Conservation (phyloP, 2,113 vertebrate genomes). For the Pygoscelis antarcticus region DNA sequence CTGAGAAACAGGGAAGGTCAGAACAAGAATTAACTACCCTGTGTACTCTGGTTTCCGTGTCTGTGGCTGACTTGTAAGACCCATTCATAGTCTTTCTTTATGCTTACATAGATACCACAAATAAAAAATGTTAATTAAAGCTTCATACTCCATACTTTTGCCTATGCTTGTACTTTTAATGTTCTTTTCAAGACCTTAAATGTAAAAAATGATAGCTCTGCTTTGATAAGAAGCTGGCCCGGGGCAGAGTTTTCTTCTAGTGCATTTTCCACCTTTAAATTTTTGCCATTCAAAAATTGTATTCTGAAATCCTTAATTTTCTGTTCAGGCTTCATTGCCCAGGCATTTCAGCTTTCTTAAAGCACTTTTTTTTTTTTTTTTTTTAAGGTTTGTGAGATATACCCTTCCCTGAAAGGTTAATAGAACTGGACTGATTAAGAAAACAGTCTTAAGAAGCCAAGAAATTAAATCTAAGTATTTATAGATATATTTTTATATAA, state of each 20-base stretch:
- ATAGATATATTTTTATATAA: too few species aligned
- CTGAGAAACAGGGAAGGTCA: neutral
- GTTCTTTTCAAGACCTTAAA: neutral
- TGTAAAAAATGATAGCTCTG: neutral
- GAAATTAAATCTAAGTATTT: neutral
- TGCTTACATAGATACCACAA: neutral
- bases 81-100: neutral
- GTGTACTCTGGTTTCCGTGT: neutral
- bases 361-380: neutral
- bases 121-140: neutral
- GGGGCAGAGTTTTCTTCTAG: neutral
- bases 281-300: neutral
- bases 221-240: neutral
- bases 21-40: neutral
- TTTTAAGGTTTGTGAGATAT: neutral
- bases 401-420: neutral
- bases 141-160: fast-evolving
- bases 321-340: neutral
- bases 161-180: neutral
- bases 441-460: neutral
- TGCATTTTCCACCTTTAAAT: neutral
- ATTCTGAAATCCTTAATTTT: neutral
- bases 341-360: neutral
- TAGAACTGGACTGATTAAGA: neutral
- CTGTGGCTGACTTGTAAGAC: neutral